These are phyloP conservation scores for Lordiphosa andalusiaca DNA, from an alignment of 2,888 invertebrate species.

Conservation along the genomic window DNA sequence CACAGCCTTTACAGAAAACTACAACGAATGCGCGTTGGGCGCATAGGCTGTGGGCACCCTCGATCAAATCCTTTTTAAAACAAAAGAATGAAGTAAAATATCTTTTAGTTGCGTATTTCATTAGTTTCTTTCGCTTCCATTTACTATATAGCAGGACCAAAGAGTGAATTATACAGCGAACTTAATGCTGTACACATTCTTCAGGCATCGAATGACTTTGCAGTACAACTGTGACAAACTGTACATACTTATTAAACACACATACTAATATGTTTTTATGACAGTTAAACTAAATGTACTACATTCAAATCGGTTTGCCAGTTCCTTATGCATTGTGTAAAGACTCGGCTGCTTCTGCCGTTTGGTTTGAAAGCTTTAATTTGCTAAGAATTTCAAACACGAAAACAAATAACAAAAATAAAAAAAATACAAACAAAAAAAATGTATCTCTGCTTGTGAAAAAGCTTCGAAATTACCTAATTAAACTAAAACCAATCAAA, in stretches of 20 bases:
- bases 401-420: neutral
- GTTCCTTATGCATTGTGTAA: slow-evolving; percentile 57
- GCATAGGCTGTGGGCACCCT: too few species aligned
- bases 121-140: too few species aligned
- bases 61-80: too few species aligned
- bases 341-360: slow-evolving; percentile 24
- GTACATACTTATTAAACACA: slow-evolving; percentile 6
- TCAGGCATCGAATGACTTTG: too few species aligned
- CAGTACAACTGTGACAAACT: neutral
- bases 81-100: too few species aligned
- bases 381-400: slow-evolving; percentile 12
- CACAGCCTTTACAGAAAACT: too few species aligned
- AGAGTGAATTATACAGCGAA: too few species aligned
- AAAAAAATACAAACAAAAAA: too few species aligned
- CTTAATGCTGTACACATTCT: too few species aligned
- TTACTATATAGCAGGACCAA: too few species aligned
- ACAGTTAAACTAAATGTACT: slow-evolving; percentile 22
- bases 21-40: too few species aligned
- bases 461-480: slow-evolving; percentile 45
- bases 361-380: slow-evolving; percentile 38
- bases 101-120: too few species aligned
- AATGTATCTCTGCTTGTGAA: neutral
- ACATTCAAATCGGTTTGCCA: slow-evolving; percentile 48
- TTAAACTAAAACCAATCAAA: slow-evolving; percentile 33
- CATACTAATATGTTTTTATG: slow-evolving; percentile 9